A percentile compares a stretch with the other conserved stretches of the same genome.
Evolutionary conservation across 2,888 invertebrate species (phyloP).

Genomic region (Chrysodeixis includens): DNA sequence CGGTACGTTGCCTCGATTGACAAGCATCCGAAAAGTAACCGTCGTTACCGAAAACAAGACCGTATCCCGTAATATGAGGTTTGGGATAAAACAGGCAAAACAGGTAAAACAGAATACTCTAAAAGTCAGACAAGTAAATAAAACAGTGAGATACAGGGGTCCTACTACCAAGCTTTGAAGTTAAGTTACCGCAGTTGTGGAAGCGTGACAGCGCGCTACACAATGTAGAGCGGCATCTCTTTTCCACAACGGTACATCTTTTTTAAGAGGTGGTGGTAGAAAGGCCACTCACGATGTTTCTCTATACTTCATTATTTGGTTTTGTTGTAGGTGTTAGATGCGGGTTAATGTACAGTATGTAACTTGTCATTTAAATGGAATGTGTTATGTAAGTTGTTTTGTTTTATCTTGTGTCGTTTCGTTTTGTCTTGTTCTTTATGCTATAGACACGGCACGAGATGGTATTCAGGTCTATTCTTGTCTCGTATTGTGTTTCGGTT

Average conservation of each 20-base stretch:
- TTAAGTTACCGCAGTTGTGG: too few relatives aligned
- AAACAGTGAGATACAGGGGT: constrained; percentile 37
- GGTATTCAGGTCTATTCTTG: too few relatives aligned
- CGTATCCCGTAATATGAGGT: constrained; percentile 46
- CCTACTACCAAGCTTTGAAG: too few relatives aligned
- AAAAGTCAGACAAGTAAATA: constrained; percentile 57
- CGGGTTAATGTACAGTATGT: constrained; percentile 25
- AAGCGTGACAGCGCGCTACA: too few relatives aligned
- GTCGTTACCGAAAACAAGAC: constrained; percentile 42
- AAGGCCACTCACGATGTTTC: constrained; percentile 53
- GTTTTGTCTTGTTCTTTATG: background rate
- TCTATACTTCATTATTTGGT: constrained; percentile 49
- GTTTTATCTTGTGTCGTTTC: background rate
- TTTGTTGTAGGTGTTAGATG: constrained; percentile 52
- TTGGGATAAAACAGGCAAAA: constrained; percentile 46
- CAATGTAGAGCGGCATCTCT: too few relatives aligned
- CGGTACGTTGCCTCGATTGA: constrained; percentile 21
- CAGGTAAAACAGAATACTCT: constrained; percentile 45
- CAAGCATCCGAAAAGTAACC: constrained; percentile 19
- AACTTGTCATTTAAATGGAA: constrained; percentile 24
- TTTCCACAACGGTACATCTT: too few relatives aligned
- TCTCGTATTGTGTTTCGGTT: too few relatives aligned
- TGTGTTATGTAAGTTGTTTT: constrained; percentile 9
- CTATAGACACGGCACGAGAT: background rate
- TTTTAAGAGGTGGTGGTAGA: background rate